These are phyloP conservation scores for Luidia sarsii DNA, from an alignment of 53 echinoderm and acorn worm species.

Conservation along the genomic window DNA sequence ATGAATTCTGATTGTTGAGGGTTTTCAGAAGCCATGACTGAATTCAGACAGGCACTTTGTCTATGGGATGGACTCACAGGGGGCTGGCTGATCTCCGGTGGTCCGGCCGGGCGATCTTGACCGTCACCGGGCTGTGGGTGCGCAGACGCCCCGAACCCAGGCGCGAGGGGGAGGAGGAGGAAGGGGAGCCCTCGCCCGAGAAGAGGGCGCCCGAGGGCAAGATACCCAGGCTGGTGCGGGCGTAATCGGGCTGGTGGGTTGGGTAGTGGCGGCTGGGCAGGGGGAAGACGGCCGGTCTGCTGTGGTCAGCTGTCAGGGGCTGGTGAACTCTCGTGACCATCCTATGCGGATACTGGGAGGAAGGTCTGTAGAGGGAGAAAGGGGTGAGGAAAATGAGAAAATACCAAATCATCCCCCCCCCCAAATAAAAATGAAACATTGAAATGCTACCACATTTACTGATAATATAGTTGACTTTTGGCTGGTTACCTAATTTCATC, in stretches of 20 bases:
- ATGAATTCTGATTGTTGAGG: no score
- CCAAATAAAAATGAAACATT: no score
- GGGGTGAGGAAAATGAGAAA: not conserved
- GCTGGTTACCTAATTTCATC: no score
- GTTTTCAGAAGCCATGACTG: no score
- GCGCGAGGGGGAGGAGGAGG: not conserved
- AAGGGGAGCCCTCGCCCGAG: slow-evolving; percentile 20
- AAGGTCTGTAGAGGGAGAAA: slow-evolving; percentile 7
- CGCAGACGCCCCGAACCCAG: not conserved
- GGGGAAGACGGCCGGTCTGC: slow-evolving; percentile 11
- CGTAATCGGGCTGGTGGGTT: slow-evolving; percentile 55
- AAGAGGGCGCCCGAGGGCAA: slow-evolving; percentile 43
- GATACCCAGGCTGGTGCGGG: slow-evolving; percentile 44
- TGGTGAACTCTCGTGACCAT: not conserved
- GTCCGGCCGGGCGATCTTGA: slow-evolving; percentile 49
- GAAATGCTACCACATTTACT: no score
- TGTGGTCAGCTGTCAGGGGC: slow-evolving; percentile 9
- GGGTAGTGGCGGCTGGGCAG: slow-evolving; percentile 48
- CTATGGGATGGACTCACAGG: slow-evolving; percentile 60
- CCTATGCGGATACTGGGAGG: not conserved
- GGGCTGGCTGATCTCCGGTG: slow-evolving; percentile 37
- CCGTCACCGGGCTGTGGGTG: slow-evolving; percentile 47
- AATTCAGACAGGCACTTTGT: no score
- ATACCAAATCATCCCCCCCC: no score
- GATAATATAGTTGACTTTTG: no score